Evolutionary conservation across 2,113 vertebrate genomes (phyloP).

Genomic region (Cichladusa arquata): DNA sequence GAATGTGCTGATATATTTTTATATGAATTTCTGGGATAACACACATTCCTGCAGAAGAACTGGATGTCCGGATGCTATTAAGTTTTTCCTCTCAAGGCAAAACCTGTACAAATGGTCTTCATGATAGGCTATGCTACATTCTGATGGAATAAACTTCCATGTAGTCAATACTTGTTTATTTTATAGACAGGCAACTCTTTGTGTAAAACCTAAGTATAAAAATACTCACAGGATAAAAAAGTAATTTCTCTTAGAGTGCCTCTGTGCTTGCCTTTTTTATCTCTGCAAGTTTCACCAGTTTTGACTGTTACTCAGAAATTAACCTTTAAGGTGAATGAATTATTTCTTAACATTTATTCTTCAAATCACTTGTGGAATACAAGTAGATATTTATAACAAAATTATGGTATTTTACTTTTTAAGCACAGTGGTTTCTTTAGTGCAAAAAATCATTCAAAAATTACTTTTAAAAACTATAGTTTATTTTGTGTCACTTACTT

Average conservation of each 20-base stretch:
- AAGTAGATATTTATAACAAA: neutral
- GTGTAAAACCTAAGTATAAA: neutral
- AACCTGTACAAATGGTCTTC: neutral
- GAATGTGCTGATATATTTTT: neutral
- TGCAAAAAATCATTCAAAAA: neutral
- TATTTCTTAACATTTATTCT: neutral
- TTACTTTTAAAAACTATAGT: neutral
- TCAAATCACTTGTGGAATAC: neutral
- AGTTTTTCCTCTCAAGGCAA: neutral
- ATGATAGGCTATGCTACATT: neutral
- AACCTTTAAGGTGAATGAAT: neutral
- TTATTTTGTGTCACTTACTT: neutral
- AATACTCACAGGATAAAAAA: neutral
- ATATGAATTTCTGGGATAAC: neutral
- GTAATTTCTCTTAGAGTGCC: neutral
- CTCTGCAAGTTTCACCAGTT: neutral
- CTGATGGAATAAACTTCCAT: neutral
- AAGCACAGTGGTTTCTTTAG: neutral
- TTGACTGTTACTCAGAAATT: neutral
- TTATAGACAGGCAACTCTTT: neutral
- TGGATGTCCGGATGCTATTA: accelerated
- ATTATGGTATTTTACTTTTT: neutral
- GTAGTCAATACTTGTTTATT: neutral
- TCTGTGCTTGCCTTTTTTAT: neutral
- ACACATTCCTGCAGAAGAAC: neutral